phyloP scores from a whole-genome alignment of 1,140 invertebrate genomes.

The Trachymyrmex cornetzi region DNA sequence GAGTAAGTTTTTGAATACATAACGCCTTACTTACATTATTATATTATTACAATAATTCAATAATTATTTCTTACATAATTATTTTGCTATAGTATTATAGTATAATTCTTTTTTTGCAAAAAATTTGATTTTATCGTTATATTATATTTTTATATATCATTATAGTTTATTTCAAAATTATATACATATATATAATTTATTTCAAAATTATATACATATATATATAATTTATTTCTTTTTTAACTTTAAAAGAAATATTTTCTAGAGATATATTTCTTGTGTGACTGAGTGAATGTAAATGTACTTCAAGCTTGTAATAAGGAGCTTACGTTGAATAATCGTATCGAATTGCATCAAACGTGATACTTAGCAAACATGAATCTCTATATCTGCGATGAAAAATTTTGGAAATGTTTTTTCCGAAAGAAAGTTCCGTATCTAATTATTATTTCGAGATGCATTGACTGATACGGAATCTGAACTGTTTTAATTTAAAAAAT shows the following conservation, averaged over 20 bases:
- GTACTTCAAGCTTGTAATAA: not conserved
- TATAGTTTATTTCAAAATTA: conserved; percentile 2
- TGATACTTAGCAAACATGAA: not conserved
- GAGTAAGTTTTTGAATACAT: not conserved
- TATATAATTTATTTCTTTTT: not conserved
- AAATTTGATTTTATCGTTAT: not conserved
- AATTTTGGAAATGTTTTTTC: not conserved
- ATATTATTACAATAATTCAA: not conserved
- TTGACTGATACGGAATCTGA: not conserved
- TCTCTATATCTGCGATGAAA: not conserved
- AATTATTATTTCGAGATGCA: not conserved
- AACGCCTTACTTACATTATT: not conserved
- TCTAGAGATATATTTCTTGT: not conserved
- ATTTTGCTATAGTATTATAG: not conserved
- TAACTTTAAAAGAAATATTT: not conserved
- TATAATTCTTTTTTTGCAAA: not conserved
- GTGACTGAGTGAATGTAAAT: conserved; percentile 8
- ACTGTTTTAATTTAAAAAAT: too few species aligned
- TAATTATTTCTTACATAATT: conserved; percentile 29
- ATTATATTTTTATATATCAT: conserved; percentile 12
- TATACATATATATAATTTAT: not conserved
- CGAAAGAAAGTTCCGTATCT: not conserved
- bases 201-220: not conserved
- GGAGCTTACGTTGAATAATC: not conserved
- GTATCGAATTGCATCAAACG: conserved; percentile 33